Evolutionary conservation across 2,888 invertebrate genomes (phyloP), one percentile per base, ranked within the genome.

Genomic region (Caradrina clavipalpis): DNA sequence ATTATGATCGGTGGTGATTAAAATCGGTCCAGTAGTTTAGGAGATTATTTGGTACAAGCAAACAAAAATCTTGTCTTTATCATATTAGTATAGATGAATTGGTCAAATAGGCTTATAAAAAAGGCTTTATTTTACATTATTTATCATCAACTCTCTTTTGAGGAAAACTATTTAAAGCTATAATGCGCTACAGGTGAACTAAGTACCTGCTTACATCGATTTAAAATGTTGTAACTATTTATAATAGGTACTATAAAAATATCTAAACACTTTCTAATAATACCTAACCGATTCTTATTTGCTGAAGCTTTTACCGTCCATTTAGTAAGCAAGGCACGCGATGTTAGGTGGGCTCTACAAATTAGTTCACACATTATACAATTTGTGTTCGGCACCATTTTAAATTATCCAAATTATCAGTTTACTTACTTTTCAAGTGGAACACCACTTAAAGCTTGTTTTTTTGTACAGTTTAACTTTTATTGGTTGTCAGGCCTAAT

Each of bases 281-380:
- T 13, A 64, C 63, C 73, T 22, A 54, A 68, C 50, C 53, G 56
- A 66, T 63, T 64, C 8, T 68, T 57, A 68, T 78, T 69, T 69
- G 45, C 50, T 54, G 42, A 70, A 67, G 55, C 47, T 63, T 76
- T 81, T 81, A 73, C 49, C 71, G 65, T 69, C 59, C 56, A 59
- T 61, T 81, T 73, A 71, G 71, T 68, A 22, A 58, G 50, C 49
- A 50, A 39, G 45, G 73, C 78, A 78, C 69, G 76, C 82, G 64
- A 81, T 62, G 64, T 55, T 19, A 68, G 65, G 69, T 73, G 73
- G 57, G 60, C 57, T 63, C 73, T 59, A 80, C 75, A 73, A 82
- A 84, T 83, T 73, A 80, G 65, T 83, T 83, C 78, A 78, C 83
- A 84, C 83, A 71, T 83, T 80, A 76, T 70, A 75, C 74, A 77